Conservation (phyloP, 2,113 vertebrate genomes). For the Salvelinus sp. region DNA sequence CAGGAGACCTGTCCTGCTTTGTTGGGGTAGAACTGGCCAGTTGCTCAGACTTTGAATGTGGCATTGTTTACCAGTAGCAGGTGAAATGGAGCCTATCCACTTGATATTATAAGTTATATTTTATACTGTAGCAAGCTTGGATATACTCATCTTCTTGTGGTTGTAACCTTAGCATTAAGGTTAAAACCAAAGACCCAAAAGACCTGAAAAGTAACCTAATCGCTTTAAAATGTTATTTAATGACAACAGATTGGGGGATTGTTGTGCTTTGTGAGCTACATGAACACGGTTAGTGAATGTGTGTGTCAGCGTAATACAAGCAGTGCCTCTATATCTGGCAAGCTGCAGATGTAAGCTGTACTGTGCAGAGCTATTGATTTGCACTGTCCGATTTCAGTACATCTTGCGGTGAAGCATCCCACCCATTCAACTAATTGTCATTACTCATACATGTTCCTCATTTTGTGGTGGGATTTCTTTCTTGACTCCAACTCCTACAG, state of each 20-base stretch:
- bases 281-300: neutral
- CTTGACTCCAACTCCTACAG: constrained; percentile 2
- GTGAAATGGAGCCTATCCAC: too few relatives aligned
- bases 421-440: constrained; percentile 31
- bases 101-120: too few relatives aligned
- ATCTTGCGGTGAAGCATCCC: constrained; percentile 16
- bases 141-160: too few relatives aligned
- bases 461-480: constrained; percentile 24
- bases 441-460: constrained; percentile 32
- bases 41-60: too few relatives aligned
- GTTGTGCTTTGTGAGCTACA: neutral
- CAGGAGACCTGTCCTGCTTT: too few relatives aligned
- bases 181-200: neutral
- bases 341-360: neutral
- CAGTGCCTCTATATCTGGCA: neutral
- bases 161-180: neutral
- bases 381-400: constrained; percentile 14
- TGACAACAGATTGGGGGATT: neutral
- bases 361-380: constrained; percentile 26
- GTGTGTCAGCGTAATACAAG: neutral
- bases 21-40: too few relatives aligned
- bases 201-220: neutral
- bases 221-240: neutral
- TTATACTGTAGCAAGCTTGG: too few relatives aligned
- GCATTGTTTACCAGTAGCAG: too few relatives aligned